A percentile compares a stretch with the other conserved stretches of the same genome.
Evolutionary conservation across 2,113 vertebrate species (phyloP).

Genomic region (Podarcis cretensis): DNA sequence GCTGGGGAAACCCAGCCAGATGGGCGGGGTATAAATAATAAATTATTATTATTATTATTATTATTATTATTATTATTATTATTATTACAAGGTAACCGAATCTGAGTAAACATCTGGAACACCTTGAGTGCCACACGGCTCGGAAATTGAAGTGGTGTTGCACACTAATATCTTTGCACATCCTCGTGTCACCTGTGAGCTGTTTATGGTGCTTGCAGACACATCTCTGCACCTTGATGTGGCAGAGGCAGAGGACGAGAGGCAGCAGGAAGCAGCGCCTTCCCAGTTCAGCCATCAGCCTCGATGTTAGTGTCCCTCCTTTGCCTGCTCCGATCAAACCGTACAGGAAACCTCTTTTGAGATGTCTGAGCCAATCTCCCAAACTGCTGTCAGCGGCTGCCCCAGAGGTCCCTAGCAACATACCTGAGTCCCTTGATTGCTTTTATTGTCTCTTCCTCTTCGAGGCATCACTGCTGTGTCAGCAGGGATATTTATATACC

Average conservation of each 20-base stretch:
- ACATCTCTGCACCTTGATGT: no score
- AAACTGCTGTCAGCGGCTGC: background rate
- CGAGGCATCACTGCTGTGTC: conserved; percentile 24
- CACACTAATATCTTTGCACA: no score
- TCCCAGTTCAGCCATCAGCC: background rate
- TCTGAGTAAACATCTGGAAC: no score
- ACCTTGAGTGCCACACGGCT: no score
- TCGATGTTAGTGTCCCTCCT: background rate
- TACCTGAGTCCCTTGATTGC: background rate
- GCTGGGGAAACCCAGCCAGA: no score
- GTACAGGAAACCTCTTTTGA: fast-evolving
- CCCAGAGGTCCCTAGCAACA: background rate
- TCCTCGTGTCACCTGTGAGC: no score
- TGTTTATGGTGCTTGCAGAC: no score
- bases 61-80: no score
- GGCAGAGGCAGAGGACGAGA: background rate
- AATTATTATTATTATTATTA: no score
- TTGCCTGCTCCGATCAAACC: background rate
- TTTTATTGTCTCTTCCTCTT: background rate
- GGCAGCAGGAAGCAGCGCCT: background rate
- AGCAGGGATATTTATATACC: conserved; percentile 51
- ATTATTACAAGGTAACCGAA: no score
- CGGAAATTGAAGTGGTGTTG: no score
- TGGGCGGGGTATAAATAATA: no score
- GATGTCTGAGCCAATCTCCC: background rate